Percentiles rank a stretch among this genome's conserved stretches.
phyloP scores from a whole-genome alignment of 2,888 invertebrate species.

The Carpatolechia fugitivella region DNA sequence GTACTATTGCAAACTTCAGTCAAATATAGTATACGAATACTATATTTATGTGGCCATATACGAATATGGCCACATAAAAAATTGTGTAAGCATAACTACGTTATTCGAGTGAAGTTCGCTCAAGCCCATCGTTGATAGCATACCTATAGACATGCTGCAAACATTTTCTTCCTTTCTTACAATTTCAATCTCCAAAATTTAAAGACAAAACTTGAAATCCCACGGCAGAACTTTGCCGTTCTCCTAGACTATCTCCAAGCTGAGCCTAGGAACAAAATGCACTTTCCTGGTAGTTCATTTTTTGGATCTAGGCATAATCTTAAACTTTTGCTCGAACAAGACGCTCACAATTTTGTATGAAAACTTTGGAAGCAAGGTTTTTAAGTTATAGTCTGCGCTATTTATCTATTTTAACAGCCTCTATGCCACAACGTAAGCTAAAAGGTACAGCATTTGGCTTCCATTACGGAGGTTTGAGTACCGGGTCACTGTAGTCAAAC shows the following conservation, averaged over 20 bases:
- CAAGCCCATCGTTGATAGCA: too few relatives aligned
- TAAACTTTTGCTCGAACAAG: constrained; percentile 7
- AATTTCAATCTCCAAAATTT: constrained; percentile 9
- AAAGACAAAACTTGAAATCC: constrained; percentile 14
- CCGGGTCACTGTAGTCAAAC: too few relatives aligned
- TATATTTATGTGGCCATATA: too few relatives aligned
- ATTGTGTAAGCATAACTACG: too few relatives aligned
- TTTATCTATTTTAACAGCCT: not conserved
- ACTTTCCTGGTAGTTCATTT: constrained; percentile 7
- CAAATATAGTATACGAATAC: too few relatives aligned
- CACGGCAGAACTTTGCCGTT: constrained; percentile 14
- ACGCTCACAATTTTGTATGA: constrained; percentile 2
- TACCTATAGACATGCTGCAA: too few relatives aligned
- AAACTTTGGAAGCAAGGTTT: constrained; percentile 1
- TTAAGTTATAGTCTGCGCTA: not conserved
- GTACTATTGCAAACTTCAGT: too few relatives aligned
- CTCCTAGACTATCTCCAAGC: constrained; percentile 17
- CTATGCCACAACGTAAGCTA: too few relatives aligned
- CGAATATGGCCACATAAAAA: too few relatives aligned
- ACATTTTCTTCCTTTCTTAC: not conserved
- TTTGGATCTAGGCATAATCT: constrained; percentile 7
- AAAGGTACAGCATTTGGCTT: too few relatives aligned
- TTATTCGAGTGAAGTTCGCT: too few relatives aligned
- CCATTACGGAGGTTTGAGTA: too few relatives aligned
- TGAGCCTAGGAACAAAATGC: constrained; percentile 21